Evolutionary conservation across 2,113 vertebrate genomes (phyloP), one percentile per base, ranked within the genome.

Genomic region (Gorsachius goisagi): DNA sequence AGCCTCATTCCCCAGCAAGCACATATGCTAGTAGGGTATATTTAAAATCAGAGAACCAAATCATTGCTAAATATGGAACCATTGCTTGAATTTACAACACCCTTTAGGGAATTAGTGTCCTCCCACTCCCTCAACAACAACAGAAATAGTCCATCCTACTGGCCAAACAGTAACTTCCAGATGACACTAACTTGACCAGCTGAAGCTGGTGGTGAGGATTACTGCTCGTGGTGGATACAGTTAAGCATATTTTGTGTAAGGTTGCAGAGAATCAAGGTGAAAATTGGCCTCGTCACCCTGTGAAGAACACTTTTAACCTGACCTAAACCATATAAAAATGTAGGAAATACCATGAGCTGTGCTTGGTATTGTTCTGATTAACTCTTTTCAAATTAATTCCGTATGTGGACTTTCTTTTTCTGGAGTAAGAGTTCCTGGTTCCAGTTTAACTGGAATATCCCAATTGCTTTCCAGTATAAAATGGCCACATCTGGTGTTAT

Each of bases 381-480:
- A 66, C 7, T 91, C 35, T 85, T 59, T 52, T 22, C 13, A 85
- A 79, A 97, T 85, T 59, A 74, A 81, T 93, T 84, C 90, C 85
- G 60, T n/a, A 60, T 93, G 88, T 81, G 35, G 35, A 32, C 11
- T 81, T 93, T 53, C 9, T 95, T 85, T 74, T 71, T 71, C 56
- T 84, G 60, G 41, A 91, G n/a, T 60, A 35, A 60, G n/a, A 60
- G 33, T 52, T 88, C 59, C 50, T 67, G 20, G 17, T 93, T 95
- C 83, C 55, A 69, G 86, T 83, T 95, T 92, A 93, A 86, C 72
- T 28, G 68, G 52, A 93, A 89, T 26, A 44, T 75, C 69, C 74
- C 69, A 20, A 35, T 56, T 82, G 39, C 73, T 92, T 95, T 93
- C 80, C 88, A 94, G 68, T 71, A 58, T 55, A 37, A 82, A 94